Evolutionary conservation across 2,113 vertebrate species (phyloP), one percentile per base, ranked within the genome.

Genomic region (Toxotes jaculatrix): DNA sequence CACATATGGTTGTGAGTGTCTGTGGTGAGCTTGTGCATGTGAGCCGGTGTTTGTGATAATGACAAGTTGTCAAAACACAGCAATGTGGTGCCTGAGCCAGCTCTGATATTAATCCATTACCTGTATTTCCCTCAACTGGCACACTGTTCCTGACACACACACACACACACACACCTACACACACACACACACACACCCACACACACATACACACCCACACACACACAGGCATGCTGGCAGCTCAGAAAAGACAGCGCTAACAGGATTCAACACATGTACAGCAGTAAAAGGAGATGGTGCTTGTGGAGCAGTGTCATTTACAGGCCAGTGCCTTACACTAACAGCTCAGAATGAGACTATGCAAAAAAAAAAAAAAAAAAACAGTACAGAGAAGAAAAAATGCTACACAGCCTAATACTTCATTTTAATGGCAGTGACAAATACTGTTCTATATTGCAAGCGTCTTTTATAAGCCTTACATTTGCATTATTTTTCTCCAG

Each of bases 61-160:
- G 90, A 94, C 90, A 92, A 93, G 91, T 87, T 95, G 94, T 93
- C 92, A 94, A 76, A 77, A 77, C 72, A 72, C 81, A 87, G 88
- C 77, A 86, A 85, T 66, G 83, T 82, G 66, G 66, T 88, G 91
- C 73, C 84, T 23, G 79, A 90, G 88, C 90, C 81, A 91, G 89
- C 88, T 87, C 88, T 93, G 92, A 91, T 94, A 95, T 95, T 95
- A 95, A 95, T 95, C 92, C 91, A 95, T 95, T 95, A 95, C 91
- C 93, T 95, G 90, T 78, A 91, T 87, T 88, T 92, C 88, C 83
- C 87, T 89, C 89, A 82, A 84, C 84, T 79, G 42, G 47, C 88
- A 86, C 83, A 82, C 83, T 90, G 86, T 87, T 90, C 83, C 82
- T 40, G 45, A 82, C 51, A 65, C 45, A 57, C 43, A 74, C 38